Base-by-base conservation (phyloP, 2,888 invertebrate species). In the Euspilapteryx auroguttella region DNA sequence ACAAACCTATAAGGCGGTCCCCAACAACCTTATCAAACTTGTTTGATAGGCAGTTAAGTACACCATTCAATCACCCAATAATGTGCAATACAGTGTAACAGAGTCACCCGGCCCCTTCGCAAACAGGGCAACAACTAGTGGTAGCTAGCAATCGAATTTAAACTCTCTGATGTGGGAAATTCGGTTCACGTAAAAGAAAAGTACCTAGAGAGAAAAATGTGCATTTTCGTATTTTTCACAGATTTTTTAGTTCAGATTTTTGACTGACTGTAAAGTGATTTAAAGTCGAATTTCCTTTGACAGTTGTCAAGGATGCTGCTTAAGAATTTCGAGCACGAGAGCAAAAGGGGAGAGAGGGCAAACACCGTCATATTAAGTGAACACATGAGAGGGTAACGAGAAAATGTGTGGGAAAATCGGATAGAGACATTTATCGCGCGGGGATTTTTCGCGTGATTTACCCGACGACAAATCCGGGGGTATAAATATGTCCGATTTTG, bases 401-500 rank as follows among this genome's bases (percentile, higher is more conserved):
- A 69, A 73, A 75, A 73, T 68, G 71, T 66, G 69, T 75, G 71
- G 66, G 69, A 71, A 73, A 71, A 71, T 58, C 69, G 71, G 73
- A 73, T 75, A 73, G 69, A 71, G 73, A 73, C 71, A 55, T 73
- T 69, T 69, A 71, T 69, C 66, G 68, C 45, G n/a, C n/a, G n/a
- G 44, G 73, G 69, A 71, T 73, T 73, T 73, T 63, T 62, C 73
- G 68, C 61, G 57, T 73, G 73, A 73, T 73, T 75, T 73, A 62
- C 49, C 46, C 4, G 54, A 55, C 55, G 68, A 71, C 69, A 71
- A 71, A 69, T 69, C 66, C 53, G 61, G 55, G 68, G 58, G 61
- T 45, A 50, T 61, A n/a, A 55, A 61, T 47, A 25, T 44, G 51
- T 35, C 69, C 47, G 32, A 32, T 40, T 28, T 58, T 46, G 24